Conservation (phyloP, 1,140 invertebrate genomes). For the Eriosoma lanigerum region DNA sequence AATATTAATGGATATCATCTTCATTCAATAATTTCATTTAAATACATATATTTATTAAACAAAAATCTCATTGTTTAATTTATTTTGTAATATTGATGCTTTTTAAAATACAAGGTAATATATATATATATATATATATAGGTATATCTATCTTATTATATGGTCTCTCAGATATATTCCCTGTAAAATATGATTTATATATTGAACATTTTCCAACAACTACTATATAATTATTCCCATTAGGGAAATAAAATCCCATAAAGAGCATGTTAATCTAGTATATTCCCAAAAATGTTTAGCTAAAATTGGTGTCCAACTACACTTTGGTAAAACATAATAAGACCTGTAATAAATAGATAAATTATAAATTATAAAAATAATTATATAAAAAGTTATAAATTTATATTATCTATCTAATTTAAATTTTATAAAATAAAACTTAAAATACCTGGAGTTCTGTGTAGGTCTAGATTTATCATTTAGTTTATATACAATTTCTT, state of each 20-base stretch:
- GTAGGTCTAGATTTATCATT: constrained; percentile 1
- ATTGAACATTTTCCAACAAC: neutral
- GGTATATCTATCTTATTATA: neutral
- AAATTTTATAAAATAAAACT: neutral
- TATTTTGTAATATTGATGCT: too few relatives aligned
- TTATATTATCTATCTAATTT: neutral
- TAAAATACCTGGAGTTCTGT: constrained; percentile 1
- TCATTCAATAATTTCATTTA: too few relatives aligned
- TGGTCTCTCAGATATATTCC: neutral
- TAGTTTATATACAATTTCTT: neutral
- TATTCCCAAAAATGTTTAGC: neutral
- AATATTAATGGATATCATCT: too few relatives aligned
- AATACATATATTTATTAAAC: too few relatives aligned
- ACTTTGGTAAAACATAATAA: constrained; percentile 12
- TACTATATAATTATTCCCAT: neutral
- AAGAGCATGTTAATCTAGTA: neutral
- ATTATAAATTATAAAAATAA: too few relatives aligned
- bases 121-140: too few relatives aligned
- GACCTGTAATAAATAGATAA: neutral
- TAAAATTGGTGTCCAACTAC: neutral
- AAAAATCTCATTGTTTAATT: too few relatives aligned
- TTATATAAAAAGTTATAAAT: too few relatives aligned
- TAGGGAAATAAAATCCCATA: neutral
- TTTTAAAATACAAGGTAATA: too few relatives aligned
- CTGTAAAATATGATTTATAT: neutral